A percentile compares a stretch with the other conserved stretches of the same genome.
These are phyloP conservation scores for Steinernema feltiae DNA, from an alignment of 1,140 invertebrate species.

Conservation along the genomic window DNA sequence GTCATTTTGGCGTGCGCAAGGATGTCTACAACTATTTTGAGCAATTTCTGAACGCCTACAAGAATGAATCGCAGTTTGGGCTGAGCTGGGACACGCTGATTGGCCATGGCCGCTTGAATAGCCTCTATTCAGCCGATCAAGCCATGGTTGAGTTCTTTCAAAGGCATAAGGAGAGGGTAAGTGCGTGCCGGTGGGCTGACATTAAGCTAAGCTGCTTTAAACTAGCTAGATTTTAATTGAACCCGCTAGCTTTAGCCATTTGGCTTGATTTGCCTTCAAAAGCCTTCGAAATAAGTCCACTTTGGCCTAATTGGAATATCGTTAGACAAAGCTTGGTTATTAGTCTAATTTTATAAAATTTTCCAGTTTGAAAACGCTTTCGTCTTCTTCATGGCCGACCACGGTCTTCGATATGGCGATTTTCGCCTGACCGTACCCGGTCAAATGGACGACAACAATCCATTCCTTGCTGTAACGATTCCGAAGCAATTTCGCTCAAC, in stretches of 20 bases:
- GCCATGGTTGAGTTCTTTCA: neutral
- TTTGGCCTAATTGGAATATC: too few relatives aligned
- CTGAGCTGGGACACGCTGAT: neutral
- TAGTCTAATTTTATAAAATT: slow-evolving; percentile 1
- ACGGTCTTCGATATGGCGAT: neutral
- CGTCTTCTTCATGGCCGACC: neutral
- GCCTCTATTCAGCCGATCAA: neutral
- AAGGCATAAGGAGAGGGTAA: neutral
- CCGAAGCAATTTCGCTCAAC: neutral
- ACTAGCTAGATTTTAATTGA: too few relatives aligned
- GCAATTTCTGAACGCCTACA: neutral
- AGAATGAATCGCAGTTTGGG: neutral
- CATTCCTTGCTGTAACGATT: neutral
- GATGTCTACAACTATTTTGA: neutral
- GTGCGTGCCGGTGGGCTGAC: too few relatives aligned
- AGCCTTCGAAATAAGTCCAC: too few relatives aligned
- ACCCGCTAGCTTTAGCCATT: too few relatives aligned
- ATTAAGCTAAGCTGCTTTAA: too few relatives aligned
- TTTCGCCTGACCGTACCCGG: neutral
- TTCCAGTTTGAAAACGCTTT: slow-evolving; percentile 5
- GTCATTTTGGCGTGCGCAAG: too few relatives aligned
- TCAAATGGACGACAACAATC: neutral
- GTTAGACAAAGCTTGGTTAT: neutral
- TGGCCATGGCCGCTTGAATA: too few relatives aligned
- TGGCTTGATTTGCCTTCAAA: too few relatives aligned